Evolutionary conservation across 1,140 invertebrate species (phyloP).

Genomic region (Brachionus paranguensis): DNA sequence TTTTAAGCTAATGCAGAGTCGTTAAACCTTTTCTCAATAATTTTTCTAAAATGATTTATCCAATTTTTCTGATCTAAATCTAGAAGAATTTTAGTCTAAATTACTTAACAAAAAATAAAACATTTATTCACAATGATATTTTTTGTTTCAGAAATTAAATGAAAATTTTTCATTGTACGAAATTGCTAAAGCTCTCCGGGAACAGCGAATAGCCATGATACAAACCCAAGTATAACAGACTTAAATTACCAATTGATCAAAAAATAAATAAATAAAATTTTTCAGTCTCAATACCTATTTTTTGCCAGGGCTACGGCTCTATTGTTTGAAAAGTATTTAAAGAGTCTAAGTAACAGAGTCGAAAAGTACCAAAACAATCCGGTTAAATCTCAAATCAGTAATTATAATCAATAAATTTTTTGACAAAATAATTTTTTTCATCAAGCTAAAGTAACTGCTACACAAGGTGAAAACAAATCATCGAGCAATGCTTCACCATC

Average conservation of each 20-base stretch:
- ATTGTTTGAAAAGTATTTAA: slow-evolving; percentile 24
- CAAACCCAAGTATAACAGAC: slow-evolving; percentile 23
- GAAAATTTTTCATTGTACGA: not conserved
- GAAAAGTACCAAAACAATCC: slow-evolving; percentile 1
- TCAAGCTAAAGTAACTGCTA: not conserved
- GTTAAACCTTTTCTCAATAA: too few relatives aligned
- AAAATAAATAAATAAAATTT: not conserved
- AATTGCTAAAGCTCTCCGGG: not conserved
- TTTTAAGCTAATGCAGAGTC: too few relatives aligned
- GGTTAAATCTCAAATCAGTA: not conserved
- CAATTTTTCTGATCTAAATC: too few relatives aligned
- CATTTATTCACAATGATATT: too few relatives aligned
- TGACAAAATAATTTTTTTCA: not conserved
- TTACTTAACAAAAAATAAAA: too few relatives aligned
- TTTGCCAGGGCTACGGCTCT: not conserved
- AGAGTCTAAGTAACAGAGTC: not conserved
- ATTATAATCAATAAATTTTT: not conserved
- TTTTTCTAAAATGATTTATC: too few relatives aligned
- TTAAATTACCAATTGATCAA: not conserved
- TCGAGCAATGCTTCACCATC: not conserved
- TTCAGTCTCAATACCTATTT: slow-evolving; percentile 25
- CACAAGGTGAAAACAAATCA: not conserved
- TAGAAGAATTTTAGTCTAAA: too few relatives aligned
- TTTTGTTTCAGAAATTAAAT: not conserved
- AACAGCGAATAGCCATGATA: slow-evolving; percentile 34